These are phyloP conservation scores for Calidris pygmaea DNA, from an alignment of 2,113 vertebrate species.

Conservation along the genomic window DNA sequence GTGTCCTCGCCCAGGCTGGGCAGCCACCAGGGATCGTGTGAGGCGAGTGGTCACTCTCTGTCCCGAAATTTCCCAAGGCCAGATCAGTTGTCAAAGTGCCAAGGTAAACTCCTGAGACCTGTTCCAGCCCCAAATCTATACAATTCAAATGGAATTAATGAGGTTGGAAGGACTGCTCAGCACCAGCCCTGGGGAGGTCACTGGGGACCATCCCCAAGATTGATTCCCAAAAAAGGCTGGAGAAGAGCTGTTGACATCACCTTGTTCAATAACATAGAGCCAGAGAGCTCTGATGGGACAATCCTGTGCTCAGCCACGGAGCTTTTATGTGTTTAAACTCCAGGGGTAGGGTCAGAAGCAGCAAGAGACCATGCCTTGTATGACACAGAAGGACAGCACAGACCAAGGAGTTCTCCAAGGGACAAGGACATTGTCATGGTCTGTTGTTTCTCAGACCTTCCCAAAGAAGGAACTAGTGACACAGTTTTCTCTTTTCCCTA, in stretches of 20 bases:
- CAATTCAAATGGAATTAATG: not conserved
- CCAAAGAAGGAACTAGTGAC: not conserved
- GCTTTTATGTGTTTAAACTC: not conserved
- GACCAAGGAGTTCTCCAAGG: not conserved
- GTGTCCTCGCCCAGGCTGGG: not conserved
- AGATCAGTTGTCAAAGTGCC: not conserved
- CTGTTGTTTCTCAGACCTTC: not conserved
- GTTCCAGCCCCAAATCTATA: not conserved
- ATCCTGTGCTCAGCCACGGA: too few relatives aligned
- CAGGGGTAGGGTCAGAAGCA: not conserved
- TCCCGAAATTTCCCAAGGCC: not conserved
- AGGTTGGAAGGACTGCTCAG: too few relatives aligned
- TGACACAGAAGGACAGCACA: accelerated
- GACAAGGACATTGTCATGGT: accelerated
- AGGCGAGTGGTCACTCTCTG: too few relatives aligned
- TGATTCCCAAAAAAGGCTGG: not conserved
- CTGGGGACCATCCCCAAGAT: too few relatives aligned
- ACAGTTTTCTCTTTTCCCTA: not conserved
- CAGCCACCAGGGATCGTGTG: not conserved
- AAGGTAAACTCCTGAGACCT: not conserved
- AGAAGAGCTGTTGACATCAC: not conserved
- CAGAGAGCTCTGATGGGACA: too few relatives aligned
- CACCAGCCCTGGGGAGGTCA: not conserved
- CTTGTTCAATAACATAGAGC: not conserved
- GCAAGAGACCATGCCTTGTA: not conserved